Conservation (phyloP, 1,140 invertebrate genomes). For the Hyles vespertilio region DNA sequence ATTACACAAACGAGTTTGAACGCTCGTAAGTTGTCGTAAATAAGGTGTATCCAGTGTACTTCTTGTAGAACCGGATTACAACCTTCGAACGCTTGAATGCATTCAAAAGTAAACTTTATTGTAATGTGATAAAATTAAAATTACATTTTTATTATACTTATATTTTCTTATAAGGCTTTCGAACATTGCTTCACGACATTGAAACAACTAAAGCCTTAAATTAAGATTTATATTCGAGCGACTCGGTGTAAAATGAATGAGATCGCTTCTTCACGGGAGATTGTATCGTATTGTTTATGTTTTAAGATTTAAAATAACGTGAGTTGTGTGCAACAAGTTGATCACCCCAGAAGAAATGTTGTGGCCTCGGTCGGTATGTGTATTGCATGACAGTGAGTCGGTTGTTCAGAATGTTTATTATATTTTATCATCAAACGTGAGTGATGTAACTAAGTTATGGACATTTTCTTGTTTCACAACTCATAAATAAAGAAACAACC, state of each 20-base stretch:
- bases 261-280: slow-evolving; percentile 14
- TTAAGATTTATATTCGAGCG: slow-evolving; percentile 18
- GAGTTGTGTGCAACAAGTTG: slow-evolving; percentile 24
- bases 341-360: slow-evolving; percentile 60
- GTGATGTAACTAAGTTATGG: slow-evolving; percentile 20
- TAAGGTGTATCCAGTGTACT: slow-evolving; percentile 23
- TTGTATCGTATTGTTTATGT: slow-evolving; percentile 16
- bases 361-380: slow-evolving; percentile 52
- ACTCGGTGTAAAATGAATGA: slow-evolving; percentile 13
- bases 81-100: neutral
- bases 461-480: slow-evolving; percentile 17
- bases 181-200: slow-evolving; percentile 8
- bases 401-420: slow-evolving; percentile 26
- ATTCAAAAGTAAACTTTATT: slow-evolving; percentile 9
- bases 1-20: slow-evolving; percentile 46
- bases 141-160: neutral
- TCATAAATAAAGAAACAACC: neutral
- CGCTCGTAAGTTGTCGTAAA: slow-evolving; percentile 28
- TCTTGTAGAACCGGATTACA: slow-evolving; percentile 24
- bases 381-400: slow-evolving; percentile 22
- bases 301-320: slow-evolving; percentile 25
- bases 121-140: slow-evolving; percentile 3
- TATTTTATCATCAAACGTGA: slow-evolving; percentile 13
- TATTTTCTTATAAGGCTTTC: slow-evolving; percentile 1
- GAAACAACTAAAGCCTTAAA: slow-evolving; percentile 2